Base-by-base conservation (phyloP, 2,113 vertebrate species). In the Argyrosomus japonicus region DNA sequence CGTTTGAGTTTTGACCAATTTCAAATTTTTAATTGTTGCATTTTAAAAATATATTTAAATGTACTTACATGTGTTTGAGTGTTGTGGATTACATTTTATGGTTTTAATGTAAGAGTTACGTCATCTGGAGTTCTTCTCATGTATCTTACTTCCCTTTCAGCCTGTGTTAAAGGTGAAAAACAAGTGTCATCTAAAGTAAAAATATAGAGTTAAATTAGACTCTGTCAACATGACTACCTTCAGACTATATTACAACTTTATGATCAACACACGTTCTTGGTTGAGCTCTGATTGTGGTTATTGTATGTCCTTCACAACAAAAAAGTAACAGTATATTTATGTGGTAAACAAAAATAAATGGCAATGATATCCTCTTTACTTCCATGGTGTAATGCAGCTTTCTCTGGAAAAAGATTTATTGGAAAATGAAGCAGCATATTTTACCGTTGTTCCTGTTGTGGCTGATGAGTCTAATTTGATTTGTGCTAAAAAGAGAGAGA, bases 381-480 rank as follows among this genome's bases (percentile, higher is more conserved):
- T 27, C 23, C 13, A 25, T 14, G 9, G 51, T 10, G 51, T 56
- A 58, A 27, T 15, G 2, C 25, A 18, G 27, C 27, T 27, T 15
- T 60, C 6, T 25, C 57, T 61, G 27, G 6, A 29, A 29, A 32
- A 17, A 29, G n/a, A n/a, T n/a, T 3, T 2, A 36, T 11, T 2
- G 17, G 61, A 11, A 71, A 23, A 11, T 54, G 2, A 27, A n/a
- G 51, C 12, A 51, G 4, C 19, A 27, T 27, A 67, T 19, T 25
- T 69, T 62, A 82, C 79, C 48, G 17, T n/a, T 75, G 27, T 32
- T 32, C 29, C 4, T 32, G 29, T 17, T 62, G 27, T 19, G 21
- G 25, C 25, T 61, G n/a, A 14, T 12, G 29, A 43, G 8, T n/a
- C n/a, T n/a, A n/a, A n/a, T n/a, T n/a, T n/a, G n/a, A n/a, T n/a